These are phyloP conservation scores for Tetragonisca angustula DNA, from an alignment of 2,888 invertebrate species.

Conservation along the genomic window DNA sequence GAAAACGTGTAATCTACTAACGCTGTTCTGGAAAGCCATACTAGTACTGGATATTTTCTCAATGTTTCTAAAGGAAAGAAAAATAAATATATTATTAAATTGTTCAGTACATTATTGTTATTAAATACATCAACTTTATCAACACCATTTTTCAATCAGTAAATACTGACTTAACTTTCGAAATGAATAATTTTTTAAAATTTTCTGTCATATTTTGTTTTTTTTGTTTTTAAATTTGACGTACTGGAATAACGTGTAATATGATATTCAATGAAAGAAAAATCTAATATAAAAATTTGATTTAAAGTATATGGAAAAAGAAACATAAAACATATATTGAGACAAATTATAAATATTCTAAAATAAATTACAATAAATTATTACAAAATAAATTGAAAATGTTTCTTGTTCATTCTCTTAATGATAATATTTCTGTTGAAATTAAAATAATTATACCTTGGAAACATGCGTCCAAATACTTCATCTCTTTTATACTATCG, in stretches of 20 bases:
- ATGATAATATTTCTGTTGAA: neutral
- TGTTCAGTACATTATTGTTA: no score
- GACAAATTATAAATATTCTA: no score
- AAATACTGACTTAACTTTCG: neutral
- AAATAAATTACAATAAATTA: no score
- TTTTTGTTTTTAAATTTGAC: no score
- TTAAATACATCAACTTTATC: neutral
- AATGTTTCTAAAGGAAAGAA: constrained; percentile 68
- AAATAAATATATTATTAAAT: neutral
- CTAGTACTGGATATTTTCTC: constrained; percentile 70
- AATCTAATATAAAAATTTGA: no score
- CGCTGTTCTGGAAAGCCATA: constrained; percentile 62
- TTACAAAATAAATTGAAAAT: no score
- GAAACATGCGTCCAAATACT: constrained; percentile 82
- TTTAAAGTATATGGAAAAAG: no score
- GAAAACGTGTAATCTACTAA: constrained; percentile 69
- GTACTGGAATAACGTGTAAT: no score
- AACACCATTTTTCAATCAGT: neutral
- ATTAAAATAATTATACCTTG: constrained; percentile 36
- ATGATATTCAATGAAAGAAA: no score
- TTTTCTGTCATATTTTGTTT: no score
- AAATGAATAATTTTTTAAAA: neutral
- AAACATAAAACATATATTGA: no score
- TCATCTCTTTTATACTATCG: constrained; percentile 75
- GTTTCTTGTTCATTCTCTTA: no score